Conservation (phyloP, 2,113 vertebrate species). For the Takifugu flavidus region DNA sequence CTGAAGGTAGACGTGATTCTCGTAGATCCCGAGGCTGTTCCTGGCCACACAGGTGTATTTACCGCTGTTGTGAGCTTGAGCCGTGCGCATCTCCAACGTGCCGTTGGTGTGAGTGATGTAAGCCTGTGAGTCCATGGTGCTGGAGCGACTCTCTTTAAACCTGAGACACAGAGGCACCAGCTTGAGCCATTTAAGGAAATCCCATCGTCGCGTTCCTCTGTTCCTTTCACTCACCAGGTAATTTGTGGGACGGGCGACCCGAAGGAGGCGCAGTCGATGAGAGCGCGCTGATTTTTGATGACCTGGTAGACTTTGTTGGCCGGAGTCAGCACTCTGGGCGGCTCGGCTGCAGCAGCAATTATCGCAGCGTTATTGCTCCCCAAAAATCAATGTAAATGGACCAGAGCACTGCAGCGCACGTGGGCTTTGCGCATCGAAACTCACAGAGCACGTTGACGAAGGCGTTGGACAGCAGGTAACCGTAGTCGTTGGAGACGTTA, state of each 20-base stretch:
- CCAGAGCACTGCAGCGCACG: constrained; percentile 8
- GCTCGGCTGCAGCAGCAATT: constrained; percentile 80
- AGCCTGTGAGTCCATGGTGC: constrained; percentile 80
- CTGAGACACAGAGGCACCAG: constrained; percentile 57
- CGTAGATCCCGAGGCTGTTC: constrained; percentile 82
- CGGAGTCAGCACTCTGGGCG: constrained; percentile 87
- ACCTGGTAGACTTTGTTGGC: constrained; percentile 87
- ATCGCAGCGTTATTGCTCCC: constrained; percentile 29
- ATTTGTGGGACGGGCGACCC: constrained; percentile 90
- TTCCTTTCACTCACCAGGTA: constrained; percentile 80
- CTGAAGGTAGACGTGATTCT: constrained; percentile 89
- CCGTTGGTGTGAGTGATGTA: constrained; percentile 88
- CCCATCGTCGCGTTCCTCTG: background rate
- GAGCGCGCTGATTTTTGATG: constrained; percentile 80
- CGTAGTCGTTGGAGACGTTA: constrained; percentile 91
- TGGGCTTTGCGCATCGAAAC: constrained; percentile 33
- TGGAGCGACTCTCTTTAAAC: constrained; percentile 87
- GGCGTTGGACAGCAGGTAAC: constrained; percentile 92
- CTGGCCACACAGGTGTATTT: constrained; percentile 89
- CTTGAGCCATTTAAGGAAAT: constrained; percentile 3
- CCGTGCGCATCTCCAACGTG: constrained; percentile 84
- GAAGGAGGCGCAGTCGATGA: constrained; percentile 87
- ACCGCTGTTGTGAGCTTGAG: constrained; percentile 81
- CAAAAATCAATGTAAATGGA: constrained; percentile 15
- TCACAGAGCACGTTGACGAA: constrained; percentile 96